Conservation (phyloP, 2,797 vertebrate species). For the Salarias fasciatus region DNA sequence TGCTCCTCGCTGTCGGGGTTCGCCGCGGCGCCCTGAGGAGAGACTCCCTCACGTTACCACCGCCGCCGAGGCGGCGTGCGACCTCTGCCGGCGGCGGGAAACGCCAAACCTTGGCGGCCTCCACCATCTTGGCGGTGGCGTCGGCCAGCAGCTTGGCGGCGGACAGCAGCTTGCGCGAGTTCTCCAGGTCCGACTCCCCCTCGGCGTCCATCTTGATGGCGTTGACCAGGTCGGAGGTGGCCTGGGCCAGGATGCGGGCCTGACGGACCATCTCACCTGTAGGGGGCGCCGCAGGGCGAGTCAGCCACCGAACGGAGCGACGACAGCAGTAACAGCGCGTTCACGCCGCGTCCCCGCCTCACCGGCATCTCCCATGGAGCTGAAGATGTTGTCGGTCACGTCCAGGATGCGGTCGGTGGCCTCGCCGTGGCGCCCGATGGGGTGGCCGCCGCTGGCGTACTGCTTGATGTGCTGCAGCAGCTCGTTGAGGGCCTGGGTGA, state of each 20-base stretch:
- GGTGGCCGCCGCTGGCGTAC: conserved; percentile 90
- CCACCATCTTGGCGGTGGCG: conserved; percentile 98
- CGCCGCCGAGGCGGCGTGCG: too few relatives aligned
- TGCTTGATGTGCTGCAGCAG: conserved; percentile 96
- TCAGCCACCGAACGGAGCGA: too few relatives aligned
- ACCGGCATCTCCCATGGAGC: conserved; percentile 98
- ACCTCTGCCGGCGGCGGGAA: too few relatives aligned
- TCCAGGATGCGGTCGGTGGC: conserved; percentile 97
- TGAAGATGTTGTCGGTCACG: conserved; percentile 98
- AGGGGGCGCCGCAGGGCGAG: too few relatives aligned
- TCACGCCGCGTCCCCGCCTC: too few relatives aligned
- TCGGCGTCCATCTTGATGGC: conserved; percentile 98
- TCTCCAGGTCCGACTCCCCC: conserved; percentile 94
- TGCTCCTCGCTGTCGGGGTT: conserved; percentile 97
- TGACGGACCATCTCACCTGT: conserved; percentile 99
- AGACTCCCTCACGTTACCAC: background rate
- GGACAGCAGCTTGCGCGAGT: conserved; percentile 95
- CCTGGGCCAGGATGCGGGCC: conserved; percentile 96
- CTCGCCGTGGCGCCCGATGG: conserved; percentile 94
- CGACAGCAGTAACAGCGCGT: too few relatives aligned
- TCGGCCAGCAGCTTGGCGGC: conserved; percentile 96
- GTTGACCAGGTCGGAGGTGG: conserved; percentile 96
- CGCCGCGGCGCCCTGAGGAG: conserved; percentile 91
- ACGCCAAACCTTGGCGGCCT: conserved; percentile 92
- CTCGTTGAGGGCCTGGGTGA: conserved; percentile 95